Conservation (phyloP, 2,797 vertebrate species). For the Vespertilio murinus region DNA sequence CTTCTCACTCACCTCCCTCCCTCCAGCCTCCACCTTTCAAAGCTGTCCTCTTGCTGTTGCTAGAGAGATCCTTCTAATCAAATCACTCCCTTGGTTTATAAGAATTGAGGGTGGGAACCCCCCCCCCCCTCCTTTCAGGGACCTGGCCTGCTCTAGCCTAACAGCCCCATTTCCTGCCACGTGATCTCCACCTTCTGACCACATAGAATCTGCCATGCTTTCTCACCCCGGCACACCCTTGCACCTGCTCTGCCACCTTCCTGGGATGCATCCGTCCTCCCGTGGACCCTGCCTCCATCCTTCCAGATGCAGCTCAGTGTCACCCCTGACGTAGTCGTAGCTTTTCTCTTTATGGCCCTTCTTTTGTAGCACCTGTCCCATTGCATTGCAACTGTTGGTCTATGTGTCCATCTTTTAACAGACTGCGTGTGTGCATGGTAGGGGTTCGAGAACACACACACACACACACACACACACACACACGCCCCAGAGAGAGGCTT, state of each 20-base stretch:
- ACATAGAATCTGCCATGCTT: not conserved
- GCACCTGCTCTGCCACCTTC: accelerated
- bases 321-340: not conserved
- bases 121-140: not conserved
- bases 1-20: not conserved
- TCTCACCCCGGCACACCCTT: not conserved
- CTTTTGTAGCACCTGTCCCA: not conserved
- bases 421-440: not conserved
- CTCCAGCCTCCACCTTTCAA: not conserved
- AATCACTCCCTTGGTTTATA: not conserved
- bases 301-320: not conserved
- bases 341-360: not conserved
- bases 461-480: too few relatives aligned
- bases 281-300: not conserved
- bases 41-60: not conserved
- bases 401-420: not conserved
- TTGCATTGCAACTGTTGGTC: not conserved
- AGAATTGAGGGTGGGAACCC: not conserved
- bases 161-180: not conserved
- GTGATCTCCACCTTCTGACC: not conserved
- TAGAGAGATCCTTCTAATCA: not conserved
- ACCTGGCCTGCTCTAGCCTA: not conserved
- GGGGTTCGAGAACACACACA: too few relatives aligned
- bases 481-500: not conserved
- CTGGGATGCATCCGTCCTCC: not conserved